phyloP scores from a whole-genome alignment of 1,140 invertebrate species.

The Laupala kohalensis region DNA sequence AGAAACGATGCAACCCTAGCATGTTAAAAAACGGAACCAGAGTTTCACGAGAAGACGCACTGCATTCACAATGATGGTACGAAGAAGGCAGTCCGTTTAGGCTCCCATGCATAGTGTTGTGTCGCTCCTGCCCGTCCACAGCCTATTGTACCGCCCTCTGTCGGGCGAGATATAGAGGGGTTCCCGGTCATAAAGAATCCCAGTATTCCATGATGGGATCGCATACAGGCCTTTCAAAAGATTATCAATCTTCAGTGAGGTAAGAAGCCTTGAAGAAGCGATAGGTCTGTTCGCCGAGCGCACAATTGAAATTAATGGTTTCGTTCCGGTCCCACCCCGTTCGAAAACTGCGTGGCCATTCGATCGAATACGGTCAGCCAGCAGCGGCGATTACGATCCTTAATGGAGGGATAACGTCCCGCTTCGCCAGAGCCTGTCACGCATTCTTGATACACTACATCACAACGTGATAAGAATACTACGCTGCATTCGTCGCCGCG shows the following conservation, averaged over 20 bases:
- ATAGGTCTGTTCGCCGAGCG: not conserved
- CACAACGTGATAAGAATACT: not conserved
- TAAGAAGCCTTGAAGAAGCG: not conserved
- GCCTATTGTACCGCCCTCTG: conserved; percentile 17
- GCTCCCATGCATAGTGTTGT: no score
- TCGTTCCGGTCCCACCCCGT: conserved; percentile 30
- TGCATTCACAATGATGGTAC: no score
- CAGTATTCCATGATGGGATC: not conserved
- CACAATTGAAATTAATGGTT: conserved; percentile 19
- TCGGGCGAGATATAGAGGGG: conserved; percentile 29
- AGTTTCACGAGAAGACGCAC: no score
- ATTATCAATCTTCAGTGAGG: not conserved
- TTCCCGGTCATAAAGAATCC: conserved; percentile 18
- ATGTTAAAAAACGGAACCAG: no score
- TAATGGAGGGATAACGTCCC: not conserved
- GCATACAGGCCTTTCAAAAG: not conserved
- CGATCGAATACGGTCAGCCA: not conserved
- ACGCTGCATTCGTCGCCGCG: not conserved
- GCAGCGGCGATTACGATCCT: no score
- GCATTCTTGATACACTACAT: not conserved
- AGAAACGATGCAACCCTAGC: no score
- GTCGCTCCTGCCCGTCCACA: no score
- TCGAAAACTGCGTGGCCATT: conserved; percentile 17
- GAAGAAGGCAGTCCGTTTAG: no score
- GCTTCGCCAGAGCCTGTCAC: not conserved